Base-by-base conservation (phyloP, 2,888 invertebrate genomes). In the Cheilosia vernalis region DNA sequence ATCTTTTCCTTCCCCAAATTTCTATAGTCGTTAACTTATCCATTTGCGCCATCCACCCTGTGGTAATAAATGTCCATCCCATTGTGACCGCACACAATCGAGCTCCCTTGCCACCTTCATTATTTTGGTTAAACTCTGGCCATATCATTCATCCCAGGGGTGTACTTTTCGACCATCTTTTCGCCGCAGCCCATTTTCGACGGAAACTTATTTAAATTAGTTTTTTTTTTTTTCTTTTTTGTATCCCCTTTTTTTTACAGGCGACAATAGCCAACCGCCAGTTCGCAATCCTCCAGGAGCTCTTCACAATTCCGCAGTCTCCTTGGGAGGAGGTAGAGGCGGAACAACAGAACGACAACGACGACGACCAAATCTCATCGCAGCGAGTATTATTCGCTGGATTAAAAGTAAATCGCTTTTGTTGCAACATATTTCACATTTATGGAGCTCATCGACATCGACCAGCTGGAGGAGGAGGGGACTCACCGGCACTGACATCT, bases 241-340 rank as follows among this genome's bases (percentile, higher is more conserved):
- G 56, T 33, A 53, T 58, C 63, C 40, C 51, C 53, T 69, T 70
- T 53, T 17, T 53, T 80, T 85, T 89, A 82, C 87, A 90, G 91
- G 90, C 89, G 91, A 92, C 89, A 90, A 90, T 89, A 90, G 90
- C 89, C 91, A 92, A 89, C 90, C 92, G 88, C 90, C 91, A 87
- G 90, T 92, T 88, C 92, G 92, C 89, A 92, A 92, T 91, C 92
- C 92, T 87, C 92, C 92, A 47, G 92, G 92, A 89, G 92, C 92
- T 88, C 92, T 91, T 89, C 92, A 92, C 90, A 92, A 92, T 90
- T 89, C 90, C 40, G 91, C 91, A 87, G 90, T 90, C 88, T 89
- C 91, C 89, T 89, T 90, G 89, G 89, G 90, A 56, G 58, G 33
- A 7, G 56, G 56, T 2, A 30, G 42, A 10, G 24, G 42, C 37